Percentiles rank a stretch among this genome's conserved stretches.
phyloP scores from a whole-genome alignment of 2,113 vertebrate species.

The Jacana jacana region DNA sequence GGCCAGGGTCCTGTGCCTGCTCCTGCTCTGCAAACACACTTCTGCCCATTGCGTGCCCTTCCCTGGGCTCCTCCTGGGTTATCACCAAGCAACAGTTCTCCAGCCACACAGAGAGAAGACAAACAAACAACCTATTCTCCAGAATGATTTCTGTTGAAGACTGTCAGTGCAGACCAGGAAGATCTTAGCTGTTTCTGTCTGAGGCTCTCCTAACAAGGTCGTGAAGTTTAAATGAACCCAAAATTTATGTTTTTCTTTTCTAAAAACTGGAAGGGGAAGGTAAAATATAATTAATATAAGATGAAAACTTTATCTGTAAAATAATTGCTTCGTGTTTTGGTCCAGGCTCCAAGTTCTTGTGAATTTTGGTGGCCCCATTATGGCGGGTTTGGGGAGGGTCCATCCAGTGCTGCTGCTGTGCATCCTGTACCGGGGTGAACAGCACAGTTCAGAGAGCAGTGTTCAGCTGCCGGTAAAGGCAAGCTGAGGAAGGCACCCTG shows the following conservation, averaged over 20 bases:
- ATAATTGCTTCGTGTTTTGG: background rate
- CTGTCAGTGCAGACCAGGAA: background rate
- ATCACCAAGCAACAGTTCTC: accelerated
- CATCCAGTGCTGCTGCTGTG: accelerated
- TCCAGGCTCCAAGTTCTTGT: background rate
- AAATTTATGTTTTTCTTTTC: background rate
- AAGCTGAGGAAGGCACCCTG: background rate
- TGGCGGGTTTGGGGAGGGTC: background rate
- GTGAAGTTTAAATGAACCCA: accelerated
- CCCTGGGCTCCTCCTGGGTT: background rate
- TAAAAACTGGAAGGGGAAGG: background rate
- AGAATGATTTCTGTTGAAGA: background rate
- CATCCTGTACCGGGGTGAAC: background rate
- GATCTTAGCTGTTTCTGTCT: background rate
- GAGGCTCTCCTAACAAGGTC: background rate
- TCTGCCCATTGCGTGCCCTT: background rate
- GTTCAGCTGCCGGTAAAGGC: accelerated
- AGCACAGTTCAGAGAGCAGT: accelerated
- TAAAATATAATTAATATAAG: background rate
- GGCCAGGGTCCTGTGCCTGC: accelerated
- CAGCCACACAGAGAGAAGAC: accelerated
- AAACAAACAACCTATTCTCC: too few relatives aligned
- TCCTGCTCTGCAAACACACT: accelerated
- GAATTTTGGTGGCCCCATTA: background rate
- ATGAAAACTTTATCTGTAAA: background rate